Conservation (phyloP, 2,888 invertebrate species). For the Oithona nana region DNA sequence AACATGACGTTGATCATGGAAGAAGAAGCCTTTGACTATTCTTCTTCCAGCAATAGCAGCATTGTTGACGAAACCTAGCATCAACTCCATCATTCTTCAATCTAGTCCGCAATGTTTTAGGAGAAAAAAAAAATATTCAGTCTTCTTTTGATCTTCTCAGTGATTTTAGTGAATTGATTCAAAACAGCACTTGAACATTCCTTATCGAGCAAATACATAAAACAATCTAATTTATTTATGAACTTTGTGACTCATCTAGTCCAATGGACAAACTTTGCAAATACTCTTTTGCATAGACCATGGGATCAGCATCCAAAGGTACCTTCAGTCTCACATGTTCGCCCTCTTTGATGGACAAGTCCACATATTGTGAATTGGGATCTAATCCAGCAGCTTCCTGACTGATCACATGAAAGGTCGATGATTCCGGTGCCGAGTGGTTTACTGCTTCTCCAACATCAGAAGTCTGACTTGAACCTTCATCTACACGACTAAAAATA, state of each 20-base stretch:
- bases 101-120: too few relatives aligned
- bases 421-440: too few relatives aligned
- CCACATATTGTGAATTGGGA: neutral
- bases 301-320: constrained; percentile 34
- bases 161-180: neutral
- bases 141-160: neutral
- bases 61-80: too few relatives aligned
- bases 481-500: neutral
- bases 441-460: too few relatives aligned
- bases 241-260: too few relatives aligned
- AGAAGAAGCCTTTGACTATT: too few relatives aligned
- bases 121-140: too few relatives aligned
- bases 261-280: too few relatives aligned
- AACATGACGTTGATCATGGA: too few relatives aligned
- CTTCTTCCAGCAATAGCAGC: too few relatives aligned
- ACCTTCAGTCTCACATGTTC: constrained; percentile 41
- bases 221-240: neutral
- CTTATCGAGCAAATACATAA: neutral
- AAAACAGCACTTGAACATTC: neutral
- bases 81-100: too few relatives aligned
- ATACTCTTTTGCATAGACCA: constrained; percentile 23
- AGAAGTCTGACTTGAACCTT: neutral
- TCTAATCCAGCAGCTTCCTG: neutral
- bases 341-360: constrained; percentile 35
- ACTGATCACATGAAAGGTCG: neutral